Evolutionary conservation across 2,888 invertebrate species (phyloP).

Genomic region (Myopa tessellatipennis): DNA sequence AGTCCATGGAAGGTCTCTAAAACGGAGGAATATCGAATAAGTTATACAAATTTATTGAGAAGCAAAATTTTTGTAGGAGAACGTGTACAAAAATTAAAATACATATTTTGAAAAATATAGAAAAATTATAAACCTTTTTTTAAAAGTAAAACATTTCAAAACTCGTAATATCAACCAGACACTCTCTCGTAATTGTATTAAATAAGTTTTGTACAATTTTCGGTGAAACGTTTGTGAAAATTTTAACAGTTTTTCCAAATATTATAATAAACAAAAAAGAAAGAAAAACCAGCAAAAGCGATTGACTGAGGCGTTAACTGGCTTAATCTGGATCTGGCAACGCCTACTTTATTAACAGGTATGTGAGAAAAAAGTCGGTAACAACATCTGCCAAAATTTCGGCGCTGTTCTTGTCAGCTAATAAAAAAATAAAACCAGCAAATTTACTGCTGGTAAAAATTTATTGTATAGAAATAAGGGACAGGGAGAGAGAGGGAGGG

Average conservation of each 20-base stretch:
- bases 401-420: background rate
- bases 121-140: constrained; percentile 7
- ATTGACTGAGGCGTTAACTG: background rate
- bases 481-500: background rate
- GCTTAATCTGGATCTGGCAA: background rate
- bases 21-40: background rate
- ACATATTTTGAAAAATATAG: background rate
- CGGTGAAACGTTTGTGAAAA: too few species aligned
- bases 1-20: background rate
- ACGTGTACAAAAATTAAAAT: constrained; percentile 9
- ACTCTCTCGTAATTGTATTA: too few species aligned
- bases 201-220: too few species aligned
- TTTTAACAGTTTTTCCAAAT: too few species aligned
- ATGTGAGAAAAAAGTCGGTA: background rate
- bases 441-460: background rate
- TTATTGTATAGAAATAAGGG: background rate
- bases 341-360: background rate
- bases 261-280: too few species aligned
- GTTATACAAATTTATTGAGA: too few species aligned
- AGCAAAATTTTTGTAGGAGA: background rate
- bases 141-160: too few species aligned
- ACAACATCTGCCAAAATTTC: background rate
- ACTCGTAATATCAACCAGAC: too few species aligned
- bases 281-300: too few species aligned
- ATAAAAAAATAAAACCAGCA: too few species aligned